Conservation (phyloP, 2,113 vertebrate species). For the human region DNA sequence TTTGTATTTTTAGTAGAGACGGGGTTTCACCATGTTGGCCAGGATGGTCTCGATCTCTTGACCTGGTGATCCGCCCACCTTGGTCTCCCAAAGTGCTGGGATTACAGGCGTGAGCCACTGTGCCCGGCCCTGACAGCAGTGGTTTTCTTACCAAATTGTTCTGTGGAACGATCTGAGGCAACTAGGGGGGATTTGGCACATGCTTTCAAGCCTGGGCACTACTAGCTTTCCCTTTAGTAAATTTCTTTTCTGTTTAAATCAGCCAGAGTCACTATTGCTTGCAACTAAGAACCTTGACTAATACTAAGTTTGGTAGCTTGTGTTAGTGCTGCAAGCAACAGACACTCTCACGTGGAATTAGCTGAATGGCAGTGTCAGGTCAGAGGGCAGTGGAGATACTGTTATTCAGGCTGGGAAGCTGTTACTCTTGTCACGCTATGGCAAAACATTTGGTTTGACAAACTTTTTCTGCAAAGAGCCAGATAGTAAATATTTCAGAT, state of each 20-base stretch:
- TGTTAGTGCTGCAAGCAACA: no score
- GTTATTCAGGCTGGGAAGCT: neutral
- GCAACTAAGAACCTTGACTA: neutral
- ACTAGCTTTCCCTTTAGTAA: neutral
- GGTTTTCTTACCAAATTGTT: neutral
- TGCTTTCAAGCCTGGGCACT: neutral
- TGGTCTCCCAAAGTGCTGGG: no score
- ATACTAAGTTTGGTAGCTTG: neutral
- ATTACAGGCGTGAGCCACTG: no score
- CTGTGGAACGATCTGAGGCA: neutral
- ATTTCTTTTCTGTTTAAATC: neutral
- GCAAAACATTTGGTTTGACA: neutral
- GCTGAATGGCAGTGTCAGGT: neutral
- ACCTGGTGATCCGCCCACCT: no score
- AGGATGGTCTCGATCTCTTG: no score
- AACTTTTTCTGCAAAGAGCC: neutral
- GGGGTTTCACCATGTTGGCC: no score
- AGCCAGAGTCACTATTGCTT: neutral
- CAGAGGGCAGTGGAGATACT: neutral
- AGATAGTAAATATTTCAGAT: neutral
- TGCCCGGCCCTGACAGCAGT: rapidly evolving
- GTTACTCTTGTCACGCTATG: neutral
- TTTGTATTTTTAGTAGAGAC: no score
- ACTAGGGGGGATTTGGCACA: rapidly evolving
- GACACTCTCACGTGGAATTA: neutral